Conservation (phyloP, 1,140 invertebrate genomes). For the Sogatella furcifera region DNA sequence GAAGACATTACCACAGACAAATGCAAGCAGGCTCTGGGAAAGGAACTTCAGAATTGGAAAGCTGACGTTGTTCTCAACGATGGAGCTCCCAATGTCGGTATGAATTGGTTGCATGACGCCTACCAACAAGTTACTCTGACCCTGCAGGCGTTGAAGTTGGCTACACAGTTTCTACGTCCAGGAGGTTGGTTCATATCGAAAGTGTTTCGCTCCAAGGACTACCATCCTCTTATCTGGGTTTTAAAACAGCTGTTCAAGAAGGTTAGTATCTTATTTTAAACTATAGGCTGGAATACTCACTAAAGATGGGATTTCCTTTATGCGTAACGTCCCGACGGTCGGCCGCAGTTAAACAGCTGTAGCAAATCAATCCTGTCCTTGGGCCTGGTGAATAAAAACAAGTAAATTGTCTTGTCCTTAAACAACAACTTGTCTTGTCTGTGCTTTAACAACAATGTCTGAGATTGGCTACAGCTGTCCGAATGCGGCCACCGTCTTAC, state of each 20-base stretch:
- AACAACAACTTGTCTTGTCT: too few relatives aligned
- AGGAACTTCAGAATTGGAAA: conserved; percentile 89
- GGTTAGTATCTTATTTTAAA: conserved; percentile 25
- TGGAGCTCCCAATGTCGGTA: conserved; percentile 97
- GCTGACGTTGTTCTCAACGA: conserved; percentile 94
- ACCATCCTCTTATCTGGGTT: conserved; percentile 88
- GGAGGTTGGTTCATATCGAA: conserved; percentile 99
- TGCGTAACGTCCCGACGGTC: too few relatives aligned
- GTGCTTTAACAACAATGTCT: too few relatives aligned
- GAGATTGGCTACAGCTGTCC: too few relatives aligned
- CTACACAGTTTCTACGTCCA: conserved; percentile 80
- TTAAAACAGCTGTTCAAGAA: conserved; percentile 93
- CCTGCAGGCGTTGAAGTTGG: conserved; percentile 84
- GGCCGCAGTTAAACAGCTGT: too few relatives aligned
- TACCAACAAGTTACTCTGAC: conserved; percentile 88
- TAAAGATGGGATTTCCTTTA: too few relatives aligned
- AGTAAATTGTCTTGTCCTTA: too few relatives aligned
- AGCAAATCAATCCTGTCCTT: too few relatives aligned
- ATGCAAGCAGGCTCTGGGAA: conserved; percentile 62
- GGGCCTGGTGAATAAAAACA: too few relatives aligned
- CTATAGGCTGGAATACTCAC: too few relatives aligned
- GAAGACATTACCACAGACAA: conserved; percentile 97
- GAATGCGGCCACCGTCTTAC: too few relatives aligned
- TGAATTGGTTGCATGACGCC: conserved; percentile 96
- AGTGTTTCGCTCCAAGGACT: conserved; percentile 97